Percentiles rank a stretch among this genome's conserved stretches.
Evolutionary conservation across 2,797 vertebrate genomes (phyloP).

Genomic region (Buceros bicornis): DNA sequence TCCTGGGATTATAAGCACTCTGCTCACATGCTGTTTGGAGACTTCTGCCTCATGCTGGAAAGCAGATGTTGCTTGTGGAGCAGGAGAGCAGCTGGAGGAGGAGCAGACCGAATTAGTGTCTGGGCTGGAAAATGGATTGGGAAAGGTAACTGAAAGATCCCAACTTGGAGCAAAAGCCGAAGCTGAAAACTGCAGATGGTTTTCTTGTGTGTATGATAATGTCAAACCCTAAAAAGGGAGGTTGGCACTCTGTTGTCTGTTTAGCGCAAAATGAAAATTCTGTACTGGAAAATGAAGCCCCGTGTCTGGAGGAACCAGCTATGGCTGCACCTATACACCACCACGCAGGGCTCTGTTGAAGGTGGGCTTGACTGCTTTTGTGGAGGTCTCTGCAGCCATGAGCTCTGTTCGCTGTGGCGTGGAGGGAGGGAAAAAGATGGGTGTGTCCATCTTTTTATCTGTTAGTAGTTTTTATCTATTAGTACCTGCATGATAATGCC

Average conservation of each 20-base stretch:
- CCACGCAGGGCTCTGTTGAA: neutral
- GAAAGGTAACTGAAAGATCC: constrained; percentile 41
- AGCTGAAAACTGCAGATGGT: constrained; percentile 67
- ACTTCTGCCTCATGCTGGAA: neutral
- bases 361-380: neutral
- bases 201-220: constrained; percentile 61
- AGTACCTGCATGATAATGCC: neutral
- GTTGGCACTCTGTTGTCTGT: constrained; percentile 64
- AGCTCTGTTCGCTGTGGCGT: neutral
- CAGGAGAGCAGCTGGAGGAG: neutral
- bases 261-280: constrained; percentile 47
- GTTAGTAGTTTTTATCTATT: neutral
- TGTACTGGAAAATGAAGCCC: constrained; percentile 46
- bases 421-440: neutral
- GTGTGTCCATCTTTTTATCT: neutral
- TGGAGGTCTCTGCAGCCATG: neutral
- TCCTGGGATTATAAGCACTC: neutral
- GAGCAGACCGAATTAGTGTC: neutral
- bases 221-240: constrained; percentile 69
- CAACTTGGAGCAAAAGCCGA: constrained; percentile 51
- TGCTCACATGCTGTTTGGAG: neutral
- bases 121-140: neutral
- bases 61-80: neutral
- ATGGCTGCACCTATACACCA: neutral
- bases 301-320: neutral